Evolutionary conservation across 1,140 invertebrate genomes (phyloP).

Genomic region (Bombus cullumanus): DNA sequence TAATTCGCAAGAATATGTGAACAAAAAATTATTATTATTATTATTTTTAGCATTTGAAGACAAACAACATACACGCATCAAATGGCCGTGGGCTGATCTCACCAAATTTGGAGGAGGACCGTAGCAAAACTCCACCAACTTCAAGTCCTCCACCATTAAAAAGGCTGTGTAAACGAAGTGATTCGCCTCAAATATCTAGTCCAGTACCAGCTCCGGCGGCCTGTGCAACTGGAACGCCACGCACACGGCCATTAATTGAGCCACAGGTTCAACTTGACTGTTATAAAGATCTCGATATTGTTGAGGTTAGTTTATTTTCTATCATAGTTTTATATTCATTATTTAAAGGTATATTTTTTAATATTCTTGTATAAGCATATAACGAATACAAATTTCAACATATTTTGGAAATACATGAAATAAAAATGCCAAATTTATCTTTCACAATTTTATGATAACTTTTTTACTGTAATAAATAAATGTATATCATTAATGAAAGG

Average conservation of each 20-base stretch:
- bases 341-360: background rate
- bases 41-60: constrained; percentile 75
- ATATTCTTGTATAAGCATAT: background rate
- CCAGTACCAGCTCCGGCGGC: constrained; percentile 77
- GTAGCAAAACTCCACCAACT: constrained; percentile 80
- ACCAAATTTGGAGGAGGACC: constrained; percentile 81
- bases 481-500: background rate
- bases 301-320: constrained; percentile 75
- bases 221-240: constrained; percentile 76
- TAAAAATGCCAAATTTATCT: background rate
- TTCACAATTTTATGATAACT: background rate
- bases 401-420: background rate
- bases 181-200: constrained; percentile 83
- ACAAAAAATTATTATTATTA: too few species aligned
- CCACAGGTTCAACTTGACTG: constrained; percentile 83
- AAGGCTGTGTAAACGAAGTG: constrained; percentile 83
- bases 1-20: too few species aligned
- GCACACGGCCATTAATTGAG: constrained; percentile 80
- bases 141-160: constrained; percentile 82
- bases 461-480: background rate
- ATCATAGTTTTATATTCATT: background rate
- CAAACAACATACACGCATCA: constrained; percentile 80
- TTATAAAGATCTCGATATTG: constrained; percentile 82
- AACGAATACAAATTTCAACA: background rate
- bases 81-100: constrained; percentile 81